Conservation (phyloP, 2,797 vertebrate genomes). For the Petrocephalus sullivani region DNA sequence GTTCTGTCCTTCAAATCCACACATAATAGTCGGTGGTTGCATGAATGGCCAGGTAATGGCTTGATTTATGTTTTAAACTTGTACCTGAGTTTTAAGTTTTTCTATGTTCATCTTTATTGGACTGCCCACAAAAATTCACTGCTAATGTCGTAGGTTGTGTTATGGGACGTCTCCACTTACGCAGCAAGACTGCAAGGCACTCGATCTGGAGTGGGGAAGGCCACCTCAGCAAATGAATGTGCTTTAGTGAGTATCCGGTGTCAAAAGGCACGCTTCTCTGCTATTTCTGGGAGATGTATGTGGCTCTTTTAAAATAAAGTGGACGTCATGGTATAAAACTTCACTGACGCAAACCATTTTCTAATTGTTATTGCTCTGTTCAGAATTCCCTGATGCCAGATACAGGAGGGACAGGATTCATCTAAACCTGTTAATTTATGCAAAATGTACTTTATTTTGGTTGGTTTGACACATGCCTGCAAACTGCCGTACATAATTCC, state of each 20-base stretch:
- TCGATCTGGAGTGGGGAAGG: slow-evolving; percentile 41
- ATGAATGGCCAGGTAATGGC: slow-evolving; percentile 80
- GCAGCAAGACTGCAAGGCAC: slow-evolving; percentile 55
- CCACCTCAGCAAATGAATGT: slow-evolving; percentile 32
- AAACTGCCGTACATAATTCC: neutral
- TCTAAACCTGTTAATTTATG: neutral
- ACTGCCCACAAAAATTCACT: neutral
- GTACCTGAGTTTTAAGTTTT: neutral
- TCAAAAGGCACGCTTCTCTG: neutral
- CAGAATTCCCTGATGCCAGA: neutral
- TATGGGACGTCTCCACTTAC: slow-evolving; percentile 83
- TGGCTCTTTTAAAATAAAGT: neutral
- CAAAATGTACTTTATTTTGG: neutral
- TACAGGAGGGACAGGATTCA: neutral
- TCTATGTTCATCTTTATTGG: neutral
- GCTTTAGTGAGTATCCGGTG: slow-evolving; percentile 48
- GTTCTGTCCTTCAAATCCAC: slow-evolving; percentile 82
- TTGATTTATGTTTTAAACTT: slow-evolving; percentile 7
- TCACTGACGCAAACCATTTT: neutral
- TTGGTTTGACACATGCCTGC: neutral
- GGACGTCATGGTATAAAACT: neutral
- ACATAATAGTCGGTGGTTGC: slow-evolving; percentile 85
- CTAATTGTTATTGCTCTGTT: slow-evolving; percentile 7
- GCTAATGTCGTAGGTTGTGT: slow-evolving; percentile 61
- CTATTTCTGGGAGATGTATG: neutral